Evolutionary conservation across 2,888 invertebrate species (phyloP).

Genomic region (Sarcophaga caerulescens): DNA sequence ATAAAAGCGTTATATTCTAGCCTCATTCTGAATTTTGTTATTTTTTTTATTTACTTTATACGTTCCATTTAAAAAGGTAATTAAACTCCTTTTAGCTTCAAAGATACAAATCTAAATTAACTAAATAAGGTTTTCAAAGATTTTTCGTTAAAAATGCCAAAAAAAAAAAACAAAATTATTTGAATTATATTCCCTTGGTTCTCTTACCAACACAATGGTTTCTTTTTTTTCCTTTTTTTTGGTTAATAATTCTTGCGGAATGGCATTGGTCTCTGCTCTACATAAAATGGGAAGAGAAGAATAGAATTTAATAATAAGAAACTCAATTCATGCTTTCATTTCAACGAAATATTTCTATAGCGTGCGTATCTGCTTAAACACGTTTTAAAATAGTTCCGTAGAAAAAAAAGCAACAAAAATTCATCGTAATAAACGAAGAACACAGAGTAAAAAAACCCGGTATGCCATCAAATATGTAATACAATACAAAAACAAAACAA

Average conservation of each 20-base stretch:
- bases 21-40: neutral
- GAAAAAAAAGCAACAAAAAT: slow-evolving; percentile 24
- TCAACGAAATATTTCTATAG: slow-evolving; percentile 25
- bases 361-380: slow-evolving; percentile 57
- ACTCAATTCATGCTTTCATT: slow-evolving; percentile 55
- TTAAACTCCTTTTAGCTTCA: slow-evolving; percentile 15
- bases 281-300: neutral
- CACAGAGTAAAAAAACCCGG: slow-evolving; percentile 50
- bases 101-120: slow-evolving; percentile 39
- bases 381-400: slow-evolving; percentile 48
- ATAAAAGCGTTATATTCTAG: too few species aligned
- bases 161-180: neutral
- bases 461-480: slow-evolving; percentile 62
- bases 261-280: slow-evolving; percentile 25
- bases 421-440: slow-evolving; percentile 8
- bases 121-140: neutral
- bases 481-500: slow-evolving; percentile 45
- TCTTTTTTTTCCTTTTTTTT: neutral
- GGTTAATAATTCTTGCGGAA: slow-evolving; percentile 30
- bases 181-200: neutral
- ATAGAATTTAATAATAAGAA: slow-evolving; percentile 34
- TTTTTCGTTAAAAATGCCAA: neutral
- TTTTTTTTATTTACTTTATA: neutral
- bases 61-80: neutral
- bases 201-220: neutral